phyloP scores from a whole-genome alignment of 92 coral and sea anemone genomes.

The Palythoa grandis region DNA sequence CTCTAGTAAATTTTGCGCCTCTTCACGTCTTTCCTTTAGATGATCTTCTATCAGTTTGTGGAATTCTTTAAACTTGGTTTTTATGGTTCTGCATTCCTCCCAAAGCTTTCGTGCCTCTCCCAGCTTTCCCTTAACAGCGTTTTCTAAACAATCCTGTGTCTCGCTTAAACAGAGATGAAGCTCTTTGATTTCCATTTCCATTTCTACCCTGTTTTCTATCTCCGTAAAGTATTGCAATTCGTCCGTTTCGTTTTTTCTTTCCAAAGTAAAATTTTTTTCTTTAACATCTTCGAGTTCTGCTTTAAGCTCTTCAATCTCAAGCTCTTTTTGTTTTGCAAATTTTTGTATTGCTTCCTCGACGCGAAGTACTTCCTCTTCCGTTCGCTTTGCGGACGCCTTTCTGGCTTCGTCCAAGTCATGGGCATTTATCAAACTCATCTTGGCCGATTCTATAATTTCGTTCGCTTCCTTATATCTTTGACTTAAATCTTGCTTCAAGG shows the following conservation, averaged over 20 bases:
- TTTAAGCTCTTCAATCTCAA: background rate
- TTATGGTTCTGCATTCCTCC: background rate
- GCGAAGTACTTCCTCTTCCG: background rate
- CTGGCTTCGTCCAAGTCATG: constrained; percentile 13
- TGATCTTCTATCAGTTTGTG: background rate
- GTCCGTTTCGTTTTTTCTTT: background rate
- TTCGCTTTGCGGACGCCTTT: background rate
- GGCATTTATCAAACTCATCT: constrained; percentile 8
- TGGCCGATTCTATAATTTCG: constrained; percentile 16
- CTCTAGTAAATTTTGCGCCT: background rate
- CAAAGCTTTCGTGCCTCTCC: constrained; percentile 19
- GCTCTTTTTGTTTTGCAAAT: constrained; percentile 9
- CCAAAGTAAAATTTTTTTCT: background rate
- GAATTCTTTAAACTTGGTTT: constrained; percentile 2
- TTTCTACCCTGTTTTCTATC: background rate
- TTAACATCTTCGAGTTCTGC: background rate
- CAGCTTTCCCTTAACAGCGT: background rate
- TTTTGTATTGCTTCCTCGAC: constrained; percentile 19
- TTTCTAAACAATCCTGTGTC: background rate
- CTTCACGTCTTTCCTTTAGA: background rate
- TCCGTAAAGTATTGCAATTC: background rate
- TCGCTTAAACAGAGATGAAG: constrained; percentile 7
- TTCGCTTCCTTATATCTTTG: constrained; percentile 15
- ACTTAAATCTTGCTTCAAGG: constrained; percentile 3
- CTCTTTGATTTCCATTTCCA: constrained; percentile 1